Conservation (phyloP, 2,888 invertebrate genomes). For the Meganola albula region DNA sequence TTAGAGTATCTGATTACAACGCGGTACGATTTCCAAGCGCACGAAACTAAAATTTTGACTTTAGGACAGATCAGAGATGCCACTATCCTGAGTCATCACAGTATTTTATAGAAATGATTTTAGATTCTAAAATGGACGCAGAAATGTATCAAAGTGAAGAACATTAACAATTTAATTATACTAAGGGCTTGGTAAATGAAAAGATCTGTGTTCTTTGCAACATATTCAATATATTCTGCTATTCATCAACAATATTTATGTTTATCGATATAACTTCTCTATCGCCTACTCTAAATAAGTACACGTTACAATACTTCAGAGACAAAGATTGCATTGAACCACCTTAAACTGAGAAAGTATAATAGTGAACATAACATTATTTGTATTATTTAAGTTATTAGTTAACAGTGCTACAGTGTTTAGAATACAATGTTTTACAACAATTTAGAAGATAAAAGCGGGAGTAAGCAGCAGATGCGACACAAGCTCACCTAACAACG, state of each 20-base stretch:
- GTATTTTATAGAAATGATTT: constrained; percentile 54
- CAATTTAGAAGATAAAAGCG: constrained; percentile 60
- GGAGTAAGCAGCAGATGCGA: constrained; percentile 62
- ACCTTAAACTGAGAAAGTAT: constrained; percentile 62
- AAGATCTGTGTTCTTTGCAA: constrained; percentile 64
- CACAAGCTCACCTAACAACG: constrained; percentile 20
- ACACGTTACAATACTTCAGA: constrained; percentile 51
- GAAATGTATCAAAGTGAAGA: constrained; percentile 50
- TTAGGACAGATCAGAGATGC: constrained; percentile 38
- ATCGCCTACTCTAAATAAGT: constrained; percentile 54
- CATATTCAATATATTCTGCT: constrained; percentile 73
- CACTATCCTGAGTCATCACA: constrained; percentile 75
- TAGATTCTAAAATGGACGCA: constrained; percentile 41
- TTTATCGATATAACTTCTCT: constrained; percentile 38
- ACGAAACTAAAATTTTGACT: constrained; percentile 35
- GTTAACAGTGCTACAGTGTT: constrained; percentile 67
- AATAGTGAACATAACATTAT: constrained; percentile 63
- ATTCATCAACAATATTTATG: constrained; percentile 53
- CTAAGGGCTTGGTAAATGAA: constrained; percentile 59
- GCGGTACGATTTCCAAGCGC: constrained; percentile 27
- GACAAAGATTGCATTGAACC: constrained; percentile 77
- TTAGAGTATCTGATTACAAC: constrained; percentile 41
- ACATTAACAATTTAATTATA: constrained; percentile 41
- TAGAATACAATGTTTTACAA: constrained; percentile 62
- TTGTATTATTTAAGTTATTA: constrained; percentile 53